Evolutionary conservation across 2,113 vertebrate genomes (phyloP), one percentile per base, ranked within the genome.

Genomic region (Nesoenas mayeri): DNA sequence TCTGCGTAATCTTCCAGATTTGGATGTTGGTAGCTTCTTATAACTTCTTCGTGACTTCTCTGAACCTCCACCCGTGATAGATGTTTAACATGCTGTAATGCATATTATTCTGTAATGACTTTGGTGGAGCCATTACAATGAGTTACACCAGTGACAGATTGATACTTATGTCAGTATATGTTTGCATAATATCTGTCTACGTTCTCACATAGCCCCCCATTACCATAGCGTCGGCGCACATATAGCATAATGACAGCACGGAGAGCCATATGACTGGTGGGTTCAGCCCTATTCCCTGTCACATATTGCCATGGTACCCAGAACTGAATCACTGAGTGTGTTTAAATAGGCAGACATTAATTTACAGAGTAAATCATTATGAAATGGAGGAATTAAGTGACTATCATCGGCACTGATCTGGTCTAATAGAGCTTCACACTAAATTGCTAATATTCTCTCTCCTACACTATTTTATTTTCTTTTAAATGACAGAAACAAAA

Each of bases 161-260:
- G 94, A 91, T 92, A 85, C 91, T 91, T 87, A 82, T 94, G 94
- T 85, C 94, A 93, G 89, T 92, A 38, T 69, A 94, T 85, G 93
- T 97, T 95, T 93, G 89, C 89, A 94, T 88, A 96, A 96, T 96
- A 94, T 91, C 89, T 91, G 87, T 71, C 92, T 83, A 31, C 2
- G 6, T 90, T 91, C 93, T 44, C 88, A 34, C 61, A 9, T 12
- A 91, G 93, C 82, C 85, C 90, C 92, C 94, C 91, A 79, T 92
- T 72, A 90, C 90, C 51, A 22, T 11, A 26, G 67, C 1, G 40
- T 57, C 28, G 60, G 87, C 5, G 14, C 84, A 50, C 78, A 13
- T 15, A n/a, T 2, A 60, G 75, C 70, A 71, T 34, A 88, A 40
- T 32, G 88, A 90, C 79, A 90, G 93, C 93, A 64, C 21, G 0